A percentile compares a stretch with the other conserved stretches of the same genome.
phyloP scores from a whole-genome alignment of 2,113 vertebrate species.

The Mobula birostris region DNA sequence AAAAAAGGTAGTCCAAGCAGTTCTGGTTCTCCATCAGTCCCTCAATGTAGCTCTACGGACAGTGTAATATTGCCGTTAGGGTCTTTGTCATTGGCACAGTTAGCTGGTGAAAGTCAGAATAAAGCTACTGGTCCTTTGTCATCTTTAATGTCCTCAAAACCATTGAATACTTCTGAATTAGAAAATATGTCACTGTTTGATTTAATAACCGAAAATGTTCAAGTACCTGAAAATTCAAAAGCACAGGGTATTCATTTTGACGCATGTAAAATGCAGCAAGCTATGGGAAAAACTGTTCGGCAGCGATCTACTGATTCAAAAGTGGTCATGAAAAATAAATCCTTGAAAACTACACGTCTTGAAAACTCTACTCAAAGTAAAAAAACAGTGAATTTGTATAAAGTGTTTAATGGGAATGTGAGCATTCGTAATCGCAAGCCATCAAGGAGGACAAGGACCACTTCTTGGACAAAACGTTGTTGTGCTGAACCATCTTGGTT shows the following conservation, averaged over 20 bases:
- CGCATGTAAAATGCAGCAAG: constrained; percentile 47
- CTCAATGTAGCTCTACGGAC: constrained; percentile 45
- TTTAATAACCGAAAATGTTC: constrained; percentile 61
- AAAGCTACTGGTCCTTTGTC: constrained; percentile 60
- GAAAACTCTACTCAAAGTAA: constrained; percentile 44
- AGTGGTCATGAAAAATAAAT: constrained; percentile 59
- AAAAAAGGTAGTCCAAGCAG: constrained; percentile 54
- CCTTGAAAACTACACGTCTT: constrained; percentile 40
- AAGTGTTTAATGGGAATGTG: constrained; percentile 49
- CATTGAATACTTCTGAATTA: constrained; percentile 52
- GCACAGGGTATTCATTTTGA: neutral
- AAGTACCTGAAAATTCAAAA: constrained; percentile 31
- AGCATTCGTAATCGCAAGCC: constrained; percentile 44
- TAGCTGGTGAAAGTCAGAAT: constrained; percentile 50
- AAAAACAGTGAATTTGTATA: constrained; percentile 45
- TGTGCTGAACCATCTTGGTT: constrained; percentile 80
- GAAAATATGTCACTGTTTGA: constrained; percentile 59
- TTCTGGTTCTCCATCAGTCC: constrained; percentile 49
- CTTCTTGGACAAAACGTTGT: constrained; percentile 53
- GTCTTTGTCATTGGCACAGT: constrained; percentile 52
- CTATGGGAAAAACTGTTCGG: constrained; percentile 46
- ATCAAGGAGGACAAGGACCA: constrained; percentile 48
- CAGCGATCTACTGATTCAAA: constrained; percentile 65
- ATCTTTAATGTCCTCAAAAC: constrained; percentile 54
- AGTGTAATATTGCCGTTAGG: constrained; percentile 44